Conservation (phyloP, 2,113 vertebrate species). For the Nanorana parkeri region DNA sequence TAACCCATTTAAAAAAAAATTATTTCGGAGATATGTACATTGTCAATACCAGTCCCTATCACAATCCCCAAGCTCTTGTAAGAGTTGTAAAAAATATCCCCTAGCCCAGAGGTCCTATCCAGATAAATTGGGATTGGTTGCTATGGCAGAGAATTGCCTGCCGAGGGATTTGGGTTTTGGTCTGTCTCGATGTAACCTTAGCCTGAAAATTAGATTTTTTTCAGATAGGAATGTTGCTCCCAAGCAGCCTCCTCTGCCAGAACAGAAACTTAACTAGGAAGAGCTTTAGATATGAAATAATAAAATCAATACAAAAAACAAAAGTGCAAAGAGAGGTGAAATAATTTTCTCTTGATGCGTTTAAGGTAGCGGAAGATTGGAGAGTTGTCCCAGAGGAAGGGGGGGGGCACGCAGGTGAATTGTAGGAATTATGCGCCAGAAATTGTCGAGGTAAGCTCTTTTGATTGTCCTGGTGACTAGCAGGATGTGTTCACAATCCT, state of each 20-base stretch:
- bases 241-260: neutral
- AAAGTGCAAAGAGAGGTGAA: constrained; percentile 22
- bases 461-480: constrained; percentile 15
- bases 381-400: constrained; percentile 23
- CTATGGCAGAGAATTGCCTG: constrained; percentile 25
- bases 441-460: constrained; percentile 40
- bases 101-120: constrained; percentile 6
- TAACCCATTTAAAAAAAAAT: neutral
- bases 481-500: neutral
- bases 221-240: neutral
- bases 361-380: constrained; percentile 16
- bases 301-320: constrained; percentile 44
- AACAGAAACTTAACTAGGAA: neutral
- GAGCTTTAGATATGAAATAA: neutral
- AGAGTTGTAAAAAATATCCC: neutral
- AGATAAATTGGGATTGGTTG: constrained; percentile 27
- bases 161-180: constrained; percentile 23
- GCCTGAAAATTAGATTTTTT: constrained; percentile 44
- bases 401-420: constrained; percentile 19
- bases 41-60: neutral
- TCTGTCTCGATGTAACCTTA: neutral
- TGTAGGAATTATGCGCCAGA: constrained; percentile 9
- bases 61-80: neutral
- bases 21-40: neutral
- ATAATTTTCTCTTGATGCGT: constrained; percentile 43